Conservation (phyloP, 1,140 invertebrate genomes). For the Nasonia longicornis region DNA sequence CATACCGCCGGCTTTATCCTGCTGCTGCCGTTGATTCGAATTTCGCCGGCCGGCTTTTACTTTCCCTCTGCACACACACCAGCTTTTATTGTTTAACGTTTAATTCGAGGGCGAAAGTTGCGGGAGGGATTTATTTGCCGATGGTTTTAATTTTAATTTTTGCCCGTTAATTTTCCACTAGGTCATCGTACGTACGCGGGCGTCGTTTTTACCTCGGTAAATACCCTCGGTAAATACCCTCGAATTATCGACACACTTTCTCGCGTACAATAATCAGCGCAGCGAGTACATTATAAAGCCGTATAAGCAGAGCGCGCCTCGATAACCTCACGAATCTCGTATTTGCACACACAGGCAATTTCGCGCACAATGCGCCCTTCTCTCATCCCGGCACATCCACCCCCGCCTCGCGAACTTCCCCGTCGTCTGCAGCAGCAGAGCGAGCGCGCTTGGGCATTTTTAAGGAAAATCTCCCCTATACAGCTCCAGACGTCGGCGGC, state of each 20-base stretch:
- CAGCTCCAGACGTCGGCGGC: conserved; percentile 26
- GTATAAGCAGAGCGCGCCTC: no score
- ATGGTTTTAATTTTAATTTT: background rate
- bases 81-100: conserved; percentile 33
- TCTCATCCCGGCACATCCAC: background rate
- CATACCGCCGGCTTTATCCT: background rate
- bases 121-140: background rate
- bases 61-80: conserved; percentile 17
- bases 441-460: conserved; percentile 48
- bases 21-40: conserved; percentile 45
- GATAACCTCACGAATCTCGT: background rate
- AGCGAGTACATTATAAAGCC: no score
- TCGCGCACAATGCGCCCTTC: background rate
- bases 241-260: no score
- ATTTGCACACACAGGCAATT: background rate
- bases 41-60: conserved; percentile 42
- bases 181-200: no score
- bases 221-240: no score
- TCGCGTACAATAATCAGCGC: no score
- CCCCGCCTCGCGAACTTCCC: conserved; percentile 37
- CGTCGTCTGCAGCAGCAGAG: conserved; percentile 47
- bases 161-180: no score
- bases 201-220: no score
- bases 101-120: conserved; percentile 23
- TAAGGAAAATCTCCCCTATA: conserved; percentile 56